These are phyloP conservation scores for Petrolisthes cinctipes DNA, from an alignment of 2,888 invertebrate genomes.

Conservation along the genomic window DNA sequence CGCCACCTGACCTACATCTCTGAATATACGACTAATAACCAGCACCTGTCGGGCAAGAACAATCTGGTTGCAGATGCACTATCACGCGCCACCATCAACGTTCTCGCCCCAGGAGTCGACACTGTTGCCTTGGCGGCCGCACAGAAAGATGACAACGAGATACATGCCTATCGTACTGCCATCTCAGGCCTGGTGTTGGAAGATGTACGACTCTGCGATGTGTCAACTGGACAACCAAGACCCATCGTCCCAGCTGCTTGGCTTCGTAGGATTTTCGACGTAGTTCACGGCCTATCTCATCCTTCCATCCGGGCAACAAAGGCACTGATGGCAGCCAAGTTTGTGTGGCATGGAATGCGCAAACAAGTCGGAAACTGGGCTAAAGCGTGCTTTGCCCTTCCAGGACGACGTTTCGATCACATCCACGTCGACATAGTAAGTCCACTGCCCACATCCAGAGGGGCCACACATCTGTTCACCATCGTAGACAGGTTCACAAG, in stretches of 20 bases:
- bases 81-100: conserved; percentile 10
- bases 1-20: conserved; percentile 22
- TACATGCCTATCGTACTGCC: conserved; percentile 8
- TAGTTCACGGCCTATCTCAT: conserved; percentile 15
- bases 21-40: conserved; percentile 5
- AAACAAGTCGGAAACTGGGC: too few relatives aligned
- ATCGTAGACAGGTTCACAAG: too few relatives aligned
- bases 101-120: background rate
- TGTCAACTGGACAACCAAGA: background rate
- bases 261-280: background rate
- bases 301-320: conserved; percentile 16
- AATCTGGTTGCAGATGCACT: conserved; percentile 14
- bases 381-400: conserved; percentile 40
- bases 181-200: conserved; percentile 20
- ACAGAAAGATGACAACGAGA: conserved; percentile 19
- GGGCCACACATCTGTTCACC: too few relatives aligned
- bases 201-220: conserved; percentile 11
- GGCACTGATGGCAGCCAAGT: background rate
- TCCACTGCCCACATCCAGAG: conserved; percentile 68
- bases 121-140: background rate
- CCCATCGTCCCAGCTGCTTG: conserved; percentile 16
- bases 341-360: background rate
- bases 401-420: conserved; percentile 68
- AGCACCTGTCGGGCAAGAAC: background rate
- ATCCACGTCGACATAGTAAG: too few relatives aligned